phyloP scores from a whole-genome alignment of 2,113 vertebrate species.

The Taxidea taxus region DNA sequence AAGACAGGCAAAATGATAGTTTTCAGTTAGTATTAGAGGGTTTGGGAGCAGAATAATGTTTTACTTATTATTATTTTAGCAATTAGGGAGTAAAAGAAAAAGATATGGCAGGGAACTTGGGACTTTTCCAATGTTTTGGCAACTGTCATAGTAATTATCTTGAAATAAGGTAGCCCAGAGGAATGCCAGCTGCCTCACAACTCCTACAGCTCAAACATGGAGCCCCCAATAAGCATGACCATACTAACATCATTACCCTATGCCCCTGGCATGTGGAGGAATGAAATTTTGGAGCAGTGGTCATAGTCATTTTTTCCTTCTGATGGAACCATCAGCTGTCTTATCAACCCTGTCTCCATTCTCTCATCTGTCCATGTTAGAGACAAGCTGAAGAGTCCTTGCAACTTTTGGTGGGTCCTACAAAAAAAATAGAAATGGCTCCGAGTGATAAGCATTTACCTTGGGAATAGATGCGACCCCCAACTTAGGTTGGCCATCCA shows the following conservation, averaged over 20 bases:
- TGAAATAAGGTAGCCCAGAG: conserved; percentile 66
- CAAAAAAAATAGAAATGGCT: not conserved
- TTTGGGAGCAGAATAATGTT: conserved; percentile 39
- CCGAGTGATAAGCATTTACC: not conserved
- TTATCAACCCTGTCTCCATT: not conserved
- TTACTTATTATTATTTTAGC: conserved; percentile 63
- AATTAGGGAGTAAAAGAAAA: conserved; percentile 50
- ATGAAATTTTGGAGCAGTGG: conserved; percentile 31
- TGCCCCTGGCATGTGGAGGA: not conserved
- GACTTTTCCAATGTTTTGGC: conserved; percentile 71
- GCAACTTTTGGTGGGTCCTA: not conserved
- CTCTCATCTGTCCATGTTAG: not conserved
- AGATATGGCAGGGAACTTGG: conserved; percentile 50
- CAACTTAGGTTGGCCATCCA: not conserved
- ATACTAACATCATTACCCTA: conserved; percentile 31
- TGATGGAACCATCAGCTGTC: not conserved
- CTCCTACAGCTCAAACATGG: conserved; percentile 64
- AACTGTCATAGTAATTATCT: conserved; percentile 68
- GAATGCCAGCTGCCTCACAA: conserved; percentile 54
- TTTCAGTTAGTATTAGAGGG: conserved; percentile 45
- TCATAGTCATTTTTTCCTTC: not conserved
- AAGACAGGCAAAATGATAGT: conserved; percentile 10
- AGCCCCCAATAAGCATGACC: conserved; percentile 64
- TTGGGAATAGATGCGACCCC: not conserved
- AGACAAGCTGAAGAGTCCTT: not conserved